A percentile compares a stretch with the other conserved stretches of the same genome.
Conservation (phyloP, 2,113 vertebrate species). For the Apistogramma diplotaenia region DNA sequence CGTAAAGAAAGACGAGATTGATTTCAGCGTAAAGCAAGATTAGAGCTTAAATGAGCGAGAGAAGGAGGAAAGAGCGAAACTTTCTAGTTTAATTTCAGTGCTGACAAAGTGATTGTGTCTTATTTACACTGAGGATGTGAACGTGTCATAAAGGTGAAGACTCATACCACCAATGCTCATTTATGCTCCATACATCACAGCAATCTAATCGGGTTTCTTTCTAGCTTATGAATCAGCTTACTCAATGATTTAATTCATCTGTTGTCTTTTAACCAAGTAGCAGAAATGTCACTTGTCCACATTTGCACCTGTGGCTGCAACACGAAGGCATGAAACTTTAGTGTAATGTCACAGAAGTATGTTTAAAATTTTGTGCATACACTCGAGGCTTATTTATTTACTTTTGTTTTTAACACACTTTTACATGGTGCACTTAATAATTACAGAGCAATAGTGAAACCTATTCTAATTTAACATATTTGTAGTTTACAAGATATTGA, state of each 20-base stretch:
- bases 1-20: slow-evolving; percentile 46
- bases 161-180: too few relatives aligned
- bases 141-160: too few relatives aligned
- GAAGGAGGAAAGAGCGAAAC: not conserved
- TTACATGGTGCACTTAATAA: not conserved
- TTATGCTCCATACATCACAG: too few relatives aligned
- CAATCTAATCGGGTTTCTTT: too few relatives aligned
- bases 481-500: too few relatives aligned
- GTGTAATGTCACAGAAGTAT: not conserved
- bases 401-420: not conserved
- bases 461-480: not conserved
- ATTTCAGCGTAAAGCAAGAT: slow-evolving; percentile 54
- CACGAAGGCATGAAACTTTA: not conserved
- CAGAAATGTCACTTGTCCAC: not conserved
- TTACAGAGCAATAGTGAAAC: not conserved
- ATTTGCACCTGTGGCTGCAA: not conserved
- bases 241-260: too few relatives aligned
- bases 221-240: too few relatives aligned
- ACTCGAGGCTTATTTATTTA: not conserved
- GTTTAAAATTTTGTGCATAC: not conserved
- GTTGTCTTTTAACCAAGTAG: not conserved
- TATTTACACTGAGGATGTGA: not conserved
- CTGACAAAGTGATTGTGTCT: not conserved
- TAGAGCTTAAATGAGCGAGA: slow-evolving; percentile 43
- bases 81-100: not conserved